phyloP scores from a whole-genome alignment of 2,113 vertebrate species.

The Catharus minimus region DNA sequence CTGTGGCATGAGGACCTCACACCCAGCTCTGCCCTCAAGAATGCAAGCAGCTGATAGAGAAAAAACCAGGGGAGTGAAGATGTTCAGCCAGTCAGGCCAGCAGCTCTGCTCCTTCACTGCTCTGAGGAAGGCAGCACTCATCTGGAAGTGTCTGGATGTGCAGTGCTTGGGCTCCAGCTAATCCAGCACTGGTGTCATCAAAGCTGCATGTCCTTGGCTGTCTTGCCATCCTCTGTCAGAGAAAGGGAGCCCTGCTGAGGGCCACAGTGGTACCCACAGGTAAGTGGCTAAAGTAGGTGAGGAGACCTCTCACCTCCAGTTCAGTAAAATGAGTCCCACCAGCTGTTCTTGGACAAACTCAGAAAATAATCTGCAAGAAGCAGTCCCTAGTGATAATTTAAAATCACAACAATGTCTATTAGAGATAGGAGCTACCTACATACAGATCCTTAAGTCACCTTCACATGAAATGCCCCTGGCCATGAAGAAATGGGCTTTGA shows the following conservation, averaged over 20 bases:
- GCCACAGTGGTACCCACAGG: background rate
- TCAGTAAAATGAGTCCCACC: background rate
- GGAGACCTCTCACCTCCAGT: background rate
- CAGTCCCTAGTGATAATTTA: background rate
- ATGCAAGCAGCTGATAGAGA: background rate
- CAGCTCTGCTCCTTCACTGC: background rate
- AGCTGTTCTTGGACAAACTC: background rate
- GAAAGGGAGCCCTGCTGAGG: background rate
- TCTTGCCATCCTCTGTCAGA: background rate
- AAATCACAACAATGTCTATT: background rate
- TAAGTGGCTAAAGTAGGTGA: background rate
- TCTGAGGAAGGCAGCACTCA: background rate
- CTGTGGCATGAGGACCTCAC: rapidly evolving
- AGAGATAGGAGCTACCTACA: background rate
- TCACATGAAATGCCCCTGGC: background rate
- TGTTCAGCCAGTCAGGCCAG: background rate
- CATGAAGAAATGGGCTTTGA: background rate
- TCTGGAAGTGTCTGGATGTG: background rate
- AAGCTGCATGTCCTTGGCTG: background rate
- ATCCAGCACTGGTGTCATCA: background rate
- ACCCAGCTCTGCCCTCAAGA: background rate
- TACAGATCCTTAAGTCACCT: background rate
- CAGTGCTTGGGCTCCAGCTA: background rate
- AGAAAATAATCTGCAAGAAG: background rate
- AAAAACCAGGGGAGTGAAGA: background rate